phyloP scores from a whole-genome alignment of 92 coral and sea anemone genomes.

The Epizoanthus ramosus region DNA sequence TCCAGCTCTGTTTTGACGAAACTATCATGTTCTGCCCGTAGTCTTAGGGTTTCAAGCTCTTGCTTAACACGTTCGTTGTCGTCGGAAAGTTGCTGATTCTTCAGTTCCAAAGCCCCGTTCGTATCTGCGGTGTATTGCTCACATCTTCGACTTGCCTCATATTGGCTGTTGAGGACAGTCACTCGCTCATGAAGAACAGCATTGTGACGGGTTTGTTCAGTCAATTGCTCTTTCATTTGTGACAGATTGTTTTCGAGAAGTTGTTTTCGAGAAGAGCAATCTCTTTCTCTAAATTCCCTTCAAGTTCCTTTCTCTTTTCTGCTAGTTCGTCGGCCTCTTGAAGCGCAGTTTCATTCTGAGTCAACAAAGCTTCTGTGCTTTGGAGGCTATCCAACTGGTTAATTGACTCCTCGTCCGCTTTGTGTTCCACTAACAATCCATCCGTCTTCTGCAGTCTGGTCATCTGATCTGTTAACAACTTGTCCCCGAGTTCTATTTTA shows the following conservation, averaged over 20 bases:
- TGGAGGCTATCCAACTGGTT: background rate
- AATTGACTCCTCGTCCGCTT: background rate
- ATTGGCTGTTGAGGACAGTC: background rate
- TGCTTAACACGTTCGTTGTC: background rate
- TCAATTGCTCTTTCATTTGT: background rate
- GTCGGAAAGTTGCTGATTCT: constrained; percentile 4
- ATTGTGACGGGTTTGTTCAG: background rate
- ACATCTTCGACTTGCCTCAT: background rate
- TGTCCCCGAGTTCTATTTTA: background rate
- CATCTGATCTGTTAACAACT: background rate
- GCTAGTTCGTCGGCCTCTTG: background rate
- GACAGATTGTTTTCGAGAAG: background rate
- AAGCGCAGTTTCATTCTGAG: background rate
- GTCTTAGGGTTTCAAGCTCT: background rate
- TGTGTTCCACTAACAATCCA: background rate
- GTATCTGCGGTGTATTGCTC: background rate
- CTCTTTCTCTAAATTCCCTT: background rate
- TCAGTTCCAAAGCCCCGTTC: constrained; percentile 2
- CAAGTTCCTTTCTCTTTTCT: background rate
- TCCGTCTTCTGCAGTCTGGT: background rate
- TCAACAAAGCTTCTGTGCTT: background rate
- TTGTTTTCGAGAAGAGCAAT: too few species aligned
- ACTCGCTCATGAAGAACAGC: background rate
- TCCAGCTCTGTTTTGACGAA: background rate
- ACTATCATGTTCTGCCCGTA: background rate